Evolutionary conservation across 2,113 vertebrate species (phyloP).

Genomic region (Myiagra hebetior): DNA sequence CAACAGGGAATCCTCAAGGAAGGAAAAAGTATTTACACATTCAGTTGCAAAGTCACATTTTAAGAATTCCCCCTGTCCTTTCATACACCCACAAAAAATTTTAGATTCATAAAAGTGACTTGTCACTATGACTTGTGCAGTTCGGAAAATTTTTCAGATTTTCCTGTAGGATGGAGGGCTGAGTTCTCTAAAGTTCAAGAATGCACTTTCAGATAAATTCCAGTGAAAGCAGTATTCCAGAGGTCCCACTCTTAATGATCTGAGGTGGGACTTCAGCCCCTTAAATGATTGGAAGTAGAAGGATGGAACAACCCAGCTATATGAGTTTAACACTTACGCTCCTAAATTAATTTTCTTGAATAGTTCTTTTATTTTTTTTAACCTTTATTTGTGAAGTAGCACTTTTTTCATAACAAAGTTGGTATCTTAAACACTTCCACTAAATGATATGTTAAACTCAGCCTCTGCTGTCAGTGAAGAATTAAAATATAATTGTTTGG

Average conservation of each 20-base stretch:
- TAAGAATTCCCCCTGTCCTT: background rate
- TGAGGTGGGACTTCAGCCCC: background rate
- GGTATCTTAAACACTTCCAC: background rate
- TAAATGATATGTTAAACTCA: background rate
- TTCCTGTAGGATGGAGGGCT: background rate
- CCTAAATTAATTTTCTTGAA: background rate
- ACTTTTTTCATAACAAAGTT: background rate
- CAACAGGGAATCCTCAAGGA: background rate
- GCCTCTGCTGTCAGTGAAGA: background rate
- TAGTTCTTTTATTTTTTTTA: background rate
- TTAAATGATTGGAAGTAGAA: background rate
- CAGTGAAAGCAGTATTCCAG: background rate
- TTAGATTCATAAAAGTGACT: background rate
- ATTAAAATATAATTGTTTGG: background rate
- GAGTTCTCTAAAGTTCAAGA: background rate
- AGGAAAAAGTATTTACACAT: background rate
- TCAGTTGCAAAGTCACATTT: background rate
- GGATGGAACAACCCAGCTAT: background rate
- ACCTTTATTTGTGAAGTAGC: background rate
- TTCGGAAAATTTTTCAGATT: background rate
- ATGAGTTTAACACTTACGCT: background rate
- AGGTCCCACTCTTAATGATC: background rate
- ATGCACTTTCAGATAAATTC: background rate
- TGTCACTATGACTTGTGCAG: background rate
- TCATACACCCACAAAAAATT: background rate